Base-by-base conservation (phyloP, 2,888 invertebrate species). In the Pardosa pseudoannulata region DNA sequence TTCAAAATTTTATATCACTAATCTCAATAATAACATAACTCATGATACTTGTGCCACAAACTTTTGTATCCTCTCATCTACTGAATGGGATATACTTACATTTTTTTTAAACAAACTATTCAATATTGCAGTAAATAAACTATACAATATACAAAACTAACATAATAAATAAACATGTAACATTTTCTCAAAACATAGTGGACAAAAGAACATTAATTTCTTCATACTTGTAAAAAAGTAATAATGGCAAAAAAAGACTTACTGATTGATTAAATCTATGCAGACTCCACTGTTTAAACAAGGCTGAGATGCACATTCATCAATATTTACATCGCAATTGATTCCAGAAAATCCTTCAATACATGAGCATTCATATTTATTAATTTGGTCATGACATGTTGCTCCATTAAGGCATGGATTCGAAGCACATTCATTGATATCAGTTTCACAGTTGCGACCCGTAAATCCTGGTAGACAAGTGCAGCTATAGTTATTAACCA, bases 311-410 rank as follows among this genome's bases (percentile, higher is more conserved):
- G 79, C 90, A 87, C 91, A 91, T 79, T 91, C 90, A 88, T 91
- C 90, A 67, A 91, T 91, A 82, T 91, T 90, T 31, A 89, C 88
- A 73, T 91, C 90, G 88, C 91, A 91, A 31, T 89, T 76, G 91
- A 90, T 91, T 91, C 96, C 97, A 89, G 86, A 64, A 79, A 88
- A 79, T 19, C 88, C 98, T 2, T 95, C 93, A 0, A 95, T 95
- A 90, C 98, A 98, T 0, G 96, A 95, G 91, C 97, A 98, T 0
- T 97, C 97, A 92, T 97, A 98, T 0, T 96, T 97, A 90, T 98
- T 97, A 86, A 98, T 98, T 91, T 97, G 97, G 93, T 98, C 94
- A 78, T 95, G 96, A 91, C 98, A 98, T 27, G 96, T 95, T 28
- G 97, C 98, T 7, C 96, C 96, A 91, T 97, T 96, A 82, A 95